These are phyloP conservation scores for Lordiphosa stackelbergi DNA, from an alignment of 1,140 invertebrate species.

Conservation along the genomic window DNA sequence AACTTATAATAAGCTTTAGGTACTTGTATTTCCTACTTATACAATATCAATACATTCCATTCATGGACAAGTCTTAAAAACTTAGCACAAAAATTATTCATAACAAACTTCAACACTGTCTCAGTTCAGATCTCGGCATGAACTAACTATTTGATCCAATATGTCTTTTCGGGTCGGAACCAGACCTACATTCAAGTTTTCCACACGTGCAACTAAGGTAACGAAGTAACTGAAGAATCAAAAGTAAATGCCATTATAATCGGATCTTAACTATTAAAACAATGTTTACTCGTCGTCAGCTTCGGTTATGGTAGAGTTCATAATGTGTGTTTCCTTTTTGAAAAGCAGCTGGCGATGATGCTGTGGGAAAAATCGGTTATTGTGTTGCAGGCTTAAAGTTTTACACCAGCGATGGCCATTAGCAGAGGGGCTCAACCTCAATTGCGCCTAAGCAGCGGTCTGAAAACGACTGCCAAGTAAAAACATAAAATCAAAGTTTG, in stretches of 20 bases:
- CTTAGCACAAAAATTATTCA: conserved; percentile 37
- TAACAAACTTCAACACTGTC: conserved; percentile 29
- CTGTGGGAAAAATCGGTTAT: conserved; percentile 14
- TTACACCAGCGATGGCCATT: too few relatives aligned
- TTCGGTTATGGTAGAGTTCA: conserved; percentile 72
- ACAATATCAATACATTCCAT: conserved; percentile 41
- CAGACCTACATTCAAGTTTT: conserved; percentile 40
- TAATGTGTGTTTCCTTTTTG: conserved; percentile 68
- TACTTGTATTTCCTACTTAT: conserved; percentile 27
- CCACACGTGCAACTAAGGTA: conserved; percentile 51
- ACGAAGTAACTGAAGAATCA: conserved; percentile 17
- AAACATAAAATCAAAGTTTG: too few relatives aligned
- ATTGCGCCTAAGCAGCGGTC: too few relatives aligned
- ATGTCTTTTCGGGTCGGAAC: conserved; percentile 41
- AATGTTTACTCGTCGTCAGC: conserved; percentile 73
- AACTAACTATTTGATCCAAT: conserved; percentile 37
- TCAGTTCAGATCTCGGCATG: conserved; percentile 16
- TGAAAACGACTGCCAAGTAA: too few relatives aligned
- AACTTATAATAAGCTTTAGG: conserved; percentile 41
- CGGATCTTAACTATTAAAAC: conserved; percentile 18
- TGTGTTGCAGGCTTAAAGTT: too few relatives aligned
- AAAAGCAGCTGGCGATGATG: conserved; percentile 69
- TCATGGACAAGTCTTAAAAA: conserved; percentile 31
- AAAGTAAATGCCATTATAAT: conserved; percentile 22
- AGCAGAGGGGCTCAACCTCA: too few relatives aligned